These are phyloP conservation scores for Drosophila ohnishii DNA, from an alignment of 1,140 invertebrate genomes.

Conservation along the genomic window DNA sequence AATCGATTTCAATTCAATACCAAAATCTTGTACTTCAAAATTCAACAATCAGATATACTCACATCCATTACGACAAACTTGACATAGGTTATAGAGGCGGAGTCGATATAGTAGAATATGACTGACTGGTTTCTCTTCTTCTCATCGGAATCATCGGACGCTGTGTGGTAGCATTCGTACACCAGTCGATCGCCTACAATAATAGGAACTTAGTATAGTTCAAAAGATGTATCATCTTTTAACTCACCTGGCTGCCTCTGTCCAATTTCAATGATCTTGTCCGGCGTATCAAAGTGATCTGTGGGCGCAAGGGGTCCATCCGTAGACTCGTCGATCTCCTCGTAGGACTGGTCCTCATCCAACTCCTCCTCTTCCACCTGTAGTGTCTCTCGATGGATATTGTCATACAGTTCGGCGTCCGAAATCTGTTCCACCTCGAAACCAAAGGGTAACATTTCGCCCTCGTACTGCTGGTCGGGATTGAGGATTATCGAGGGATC, in stretches of 20 bases:
- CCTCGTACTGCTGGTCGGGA: constrained; percentile 60
- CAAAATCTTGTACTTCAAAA: not conserved
- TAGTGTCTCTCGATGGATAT: constrained; percentile 8
- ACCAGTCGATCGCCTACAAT: constrained; percentile 61
- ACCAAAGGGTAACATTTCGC: constrained; percentile 32
- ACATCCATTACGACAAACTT: constrained; percentile 72
- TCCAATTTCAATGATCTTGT: constrained; percentile 69
- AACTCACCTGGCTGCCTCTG: constrained; percentile 60
- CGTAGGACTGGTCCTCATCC: not conserved
- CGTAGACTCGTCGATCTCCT: constrained; percentile 8
- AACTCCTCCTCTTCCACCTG: constrained; percentile 9
- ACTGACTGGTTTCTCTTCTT: constrained; percentile 44
- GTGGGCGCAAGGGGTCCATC: not conserved
- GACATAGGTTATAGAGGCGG: constrained; percentile 67
- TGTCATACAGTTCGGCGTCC: constrained; percentile 11
- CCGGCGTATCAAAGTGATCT: constrained; percentile 27
- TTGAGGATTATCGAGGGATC: constrained; percentile 58
- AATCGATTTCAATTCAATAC: not conserved
- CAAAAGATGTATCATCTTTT: not conserved
- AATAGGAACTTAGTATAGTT: not conserved
- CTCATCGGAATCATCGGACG: constrained; percentile 7
- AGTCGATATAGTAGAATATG: constrained; percentile 73
- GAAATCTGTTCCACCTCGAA: not conserved
- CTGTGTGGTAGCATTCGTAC: constrained; percentile 60
- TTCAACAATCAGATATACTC: constrained; percentile 25